Evolutionary conservation across 2,113 vertebrate genomes (phyloP).

Genomic region (Microcebus murinus): DNA sequence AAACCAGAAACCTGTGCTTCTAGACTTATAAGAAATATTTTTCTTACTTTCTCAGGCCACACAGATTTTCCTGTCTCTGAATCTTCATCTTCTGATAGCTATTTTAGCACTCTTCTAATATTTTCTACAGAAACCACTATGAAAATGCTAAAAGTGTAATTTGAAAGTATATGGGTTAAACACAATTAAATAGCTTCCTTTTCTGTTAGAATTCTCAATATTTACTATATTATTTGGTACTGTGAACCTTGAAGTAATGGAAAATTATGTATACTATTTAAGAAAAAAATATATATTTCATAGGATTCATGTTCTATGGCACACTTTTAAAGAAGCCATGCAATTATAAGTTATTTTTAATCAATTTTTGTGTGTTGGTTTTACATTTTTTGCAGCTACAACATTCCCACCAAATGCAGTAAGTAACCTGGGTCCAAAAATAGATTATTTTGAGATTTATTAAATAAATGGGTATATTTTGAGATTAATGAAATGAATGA

Average conservation of each 20-base stretch:
- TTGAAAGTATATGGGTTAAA: conserved; percentile 38
- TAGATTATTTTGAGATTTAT: background rate
- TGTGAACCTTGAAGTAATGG: background rate
- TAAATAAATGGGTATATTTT: background rate
- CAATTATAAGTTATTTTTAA: background rate
- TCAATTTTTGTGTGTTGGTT: background rate
- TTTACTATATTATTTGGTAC: background rate
- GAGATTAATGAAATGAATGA: background rate
- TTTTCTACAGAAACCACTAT: background rate
- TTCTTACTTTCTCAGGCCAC: background rate
- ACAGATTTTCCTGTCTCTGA: background rate
- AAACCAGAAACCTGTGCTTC: too few relatives aligned
- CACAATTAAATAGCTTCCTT: conserved; percentile 1
- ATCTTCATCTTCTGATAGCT: background rate
- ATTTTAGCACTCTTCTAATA: background rate
- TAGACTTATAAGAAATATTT: background rate
- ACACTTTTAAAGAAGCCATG: background rate
- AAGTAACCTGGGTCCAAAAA: background rate
- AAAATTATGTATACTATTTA: background rate
- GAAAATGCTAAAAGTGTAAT: background rate
- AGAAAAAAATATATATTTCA: background rate
- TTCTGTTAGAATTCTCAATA: background rate
- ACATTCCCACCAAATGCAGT: background rate
- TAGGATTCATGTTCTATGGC: background rate
- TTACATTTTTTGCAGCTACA: background rate